A percentile compares a stretch with the other conserved stretches of the same genome.
These are phyloP conservation scores for Lasioglossum albipes DNA, from an alignment of 1,140 invertebrate genomes.

Conservation along the genomic window DNA sequence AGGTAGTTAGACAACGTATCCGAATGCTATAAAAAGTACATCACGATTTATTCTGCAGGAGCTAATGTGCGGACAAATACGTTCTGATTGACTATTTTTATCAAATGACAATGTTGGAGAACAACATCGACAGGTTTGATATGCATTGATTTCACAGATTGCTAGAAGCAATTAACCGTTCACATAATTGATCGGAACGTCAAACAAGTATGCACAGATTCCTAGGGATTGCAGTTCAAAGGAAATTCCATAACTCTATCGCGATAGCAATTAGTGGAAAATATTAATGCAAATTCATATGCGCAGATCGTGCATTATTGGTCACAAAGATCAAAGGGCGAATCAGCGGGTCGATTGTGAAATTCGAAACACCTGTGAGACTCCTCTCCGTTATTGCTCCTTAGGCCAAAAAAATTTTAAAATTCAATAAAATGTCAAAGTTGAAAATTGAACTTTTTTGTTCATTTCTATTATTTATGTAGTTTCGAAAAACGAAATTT, in stretches of 20 bases:
- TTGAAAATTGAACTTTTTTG: no score
- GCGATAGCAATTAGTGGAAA: conserved; percentile 8
- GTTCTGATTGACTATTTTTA: background rate
- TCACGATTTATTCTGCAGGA: no score
- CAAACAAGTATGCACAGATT: background rate
- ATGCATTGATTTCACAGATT: background rate
- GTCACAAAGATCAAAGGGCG: conserved; percentile 25
- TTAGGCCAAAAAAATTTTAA: no score
- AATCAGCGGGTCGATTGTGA: conserved; percentile 32
- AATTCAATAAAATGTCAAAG: no score
- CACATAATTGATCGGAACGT: background rate
- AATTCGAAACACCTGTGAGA: conserved; percentile 24
- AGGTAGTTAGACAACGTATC: no score
- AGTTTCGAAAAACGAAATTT: no score
- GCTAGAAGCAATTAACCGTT: conserved; percentile 5
- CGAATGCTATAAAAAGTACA: no score
- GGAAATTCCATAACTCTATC: conserved; percentile 26
- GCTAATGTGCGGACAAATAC: no score
- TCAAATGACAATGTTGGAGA: background rate
- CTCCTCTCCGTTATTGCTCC: background rate
- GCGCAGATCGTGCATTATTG: background rate
- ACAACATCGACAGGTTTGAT: background rate
- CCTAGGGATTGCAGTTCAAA: background rate
- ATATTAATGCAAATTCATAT: conserved; percentile 45
- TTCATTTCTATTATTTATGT: no score